phyloP scores from a whole-genome alignment of 2,797 vertebrate genomes.

The Helicolenus hilgendorfi region DNA sequence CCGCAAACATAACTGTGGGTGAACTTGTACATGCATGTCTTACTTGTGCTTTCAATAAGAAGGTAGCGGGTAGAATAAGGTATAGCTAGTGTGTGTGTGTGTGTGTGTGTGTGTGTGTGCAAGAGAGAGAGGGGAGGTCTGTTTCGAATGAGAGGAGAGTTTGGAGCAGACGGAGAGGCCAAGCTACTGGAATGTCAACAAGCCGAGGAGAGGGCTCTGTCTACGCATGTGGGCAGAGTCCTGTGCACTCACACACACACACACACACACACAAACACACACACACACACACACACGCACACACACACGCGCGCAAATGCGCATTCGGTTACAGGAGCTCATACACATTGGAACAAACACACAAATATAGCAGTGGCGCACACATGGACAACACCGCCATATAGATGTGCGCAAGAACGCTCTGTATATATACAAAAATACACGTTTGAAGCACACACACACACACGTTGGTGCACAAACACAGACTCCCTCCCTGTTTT shows the following conservation, averaged over 20 bases:
- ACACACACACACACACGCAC: background rate
- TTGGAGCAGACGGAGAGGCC: slow-evolving; percentile 69
- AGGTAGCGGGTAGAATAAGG: slow-evolving; percentile 22
- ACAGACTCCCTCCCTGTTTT: slow-evolving; percentile 54
- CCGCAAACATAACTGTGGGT: background rate
- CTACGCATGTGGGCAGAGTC: slow-evolving; percentile 58
- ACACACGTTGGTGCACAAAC: background rate
- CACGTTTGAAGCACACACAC: background rate
- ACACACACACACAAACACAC: slow-evolving; percentile 29
- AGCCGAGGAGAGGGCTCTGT: slow-evolving; percentile 53
- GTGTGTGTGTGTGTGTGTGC: slow-evolving; percentile 21
- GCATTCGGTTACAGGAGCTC: slow-evolving; percentile 29
- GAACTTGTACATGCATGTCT: slow-evolving; percentile 32
- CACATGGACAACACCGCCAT: background rate
- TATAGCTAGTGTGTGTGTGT: background rate
- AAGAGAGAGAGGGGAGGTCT: slow-evolving; percentile 43
- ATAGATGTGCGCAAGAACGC: slow-evolving; percentile 39
- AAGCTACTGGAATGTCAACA: slow-evolving; percentile 87
- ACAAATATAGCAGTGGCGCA: background rate
- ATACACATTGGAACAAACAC: slow-evolving; percentile 14
- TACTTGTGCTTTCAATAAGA: slow-evolving; percentile 39
- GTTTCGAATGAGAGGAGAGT: slow-evolving; percentile 76
- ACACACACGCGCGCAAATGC: background rate
- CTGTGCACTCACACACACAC: background rate
- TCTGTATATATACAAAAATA: background rate